These are phyloP conservation scores for Callosobruchus maculatus DNA, from an alignment of 2,888 invertebrate species.

Conservation along the genomic window DNA sequence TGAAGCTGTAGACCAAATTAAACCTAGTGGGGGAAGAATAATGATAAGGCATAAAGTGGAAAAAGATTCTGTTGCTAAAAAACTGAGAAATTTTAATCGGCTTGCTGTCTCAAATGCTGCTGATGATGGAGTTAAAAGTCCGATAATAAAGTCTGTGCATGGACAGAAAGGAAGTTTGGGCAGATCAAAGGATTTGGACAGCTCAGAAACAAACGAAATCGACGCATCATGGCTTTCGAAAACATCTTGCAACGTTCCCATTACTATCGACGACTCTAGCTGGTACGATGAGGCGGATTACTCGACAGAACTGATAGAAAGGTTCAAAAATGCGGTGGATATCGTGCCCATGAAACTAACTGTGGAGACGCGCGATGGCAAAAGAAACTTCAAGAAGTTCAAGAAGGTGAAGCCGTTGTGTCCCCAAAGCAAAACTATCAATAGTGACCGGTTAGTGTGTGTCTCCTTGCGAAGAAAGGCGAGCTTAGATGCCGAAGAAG, in stretches of 20 bases:
- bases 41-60: neutral
- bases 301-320: neutral
- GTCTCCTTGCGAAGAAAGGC: neutral
- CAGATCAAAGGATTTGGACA: neutral
- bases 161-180: no score
- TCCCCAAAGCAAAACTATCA: neutral
- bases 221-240: neutral
- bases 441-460: neutral
- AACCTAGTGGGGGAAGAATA: neutral
- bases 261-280: neutral
- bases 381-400: neutral
- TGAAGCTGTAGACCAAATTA: no score
- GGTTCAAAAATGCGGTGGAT: neutral
- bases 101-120: neutral
- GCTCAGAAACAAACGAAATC: neutral
- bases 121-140: neutral
- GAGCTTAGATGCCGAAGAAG: neutral
- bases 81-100: neutral
- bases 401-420: neutral
- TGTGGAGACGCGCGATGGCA: neutral
- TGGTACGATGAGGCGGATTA: neutral
- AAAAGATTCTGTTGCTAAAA: neutral
- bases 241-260: neutral
- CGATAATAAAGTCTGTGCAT: neutral
- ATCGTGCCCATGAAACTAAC: neutral